Percentiles rank a stretch among this genome's conserved stretches.
These are phyloP conservation scores for Phylloscopus whistleri DNA, from an alignment of 2,113 vertebrate genomes.

Conservation along the genomic window DNA sequence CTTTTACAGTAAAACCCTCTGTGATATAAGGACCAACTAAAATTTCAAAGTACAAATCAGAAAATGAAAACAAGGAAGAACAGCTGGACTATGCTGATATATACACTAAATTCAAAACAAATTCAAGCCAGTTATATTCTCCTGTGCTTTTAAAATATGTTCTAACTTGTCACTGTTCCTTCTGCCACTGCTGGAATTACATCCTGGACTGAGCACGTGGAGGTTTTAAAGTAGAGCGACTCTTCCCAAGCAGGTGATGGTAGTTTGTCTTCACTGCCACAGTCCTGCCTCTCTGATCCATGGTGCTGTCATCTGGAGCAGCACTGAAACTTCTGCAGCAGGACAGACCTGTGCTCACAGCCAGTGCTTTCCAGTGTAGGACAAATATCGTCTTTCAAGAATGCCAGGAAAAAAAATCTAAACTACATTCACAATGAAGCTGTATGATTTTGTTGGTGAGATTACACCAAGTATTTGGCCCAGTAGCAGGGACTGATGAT, in stretches of 20 bases:
- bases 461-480: background rate
- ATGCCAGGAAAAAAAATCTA: background rate
- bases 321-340: background rate
- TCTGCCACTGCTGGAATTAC: background rate
- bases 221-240: background rate
- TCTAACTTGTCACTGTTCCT: background rate
- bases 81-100: slow-evolving; percentile 19
- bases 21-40: background rate
- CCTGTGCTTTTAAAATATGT: background rate
- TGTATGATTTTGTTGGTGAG: background rate
- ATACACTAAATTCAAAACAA: background rate
- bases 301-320: background rate
- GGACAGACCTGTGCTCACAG: background rate
- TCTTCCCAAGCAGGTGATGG: background rate
- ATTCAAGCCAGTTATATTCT: background rate
- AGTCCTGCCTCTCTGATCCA: background rate
- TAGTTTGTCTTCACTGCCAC: background rate
- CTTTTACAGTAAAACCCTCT: background rate
- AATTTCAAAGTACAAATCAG: slow-evolving; percentile 1
- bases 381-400: background rate
- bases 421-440: background rate
- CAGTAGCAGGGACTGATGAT: background rate
- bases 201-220: background rate
- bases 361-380: background rate
- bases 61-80: background rate